Evolutionary conservation across 1,140 invertebrate species (phyloP), one percentile per base, ranked within the genome.

Genomic region (Drosophila lini): DNA sequence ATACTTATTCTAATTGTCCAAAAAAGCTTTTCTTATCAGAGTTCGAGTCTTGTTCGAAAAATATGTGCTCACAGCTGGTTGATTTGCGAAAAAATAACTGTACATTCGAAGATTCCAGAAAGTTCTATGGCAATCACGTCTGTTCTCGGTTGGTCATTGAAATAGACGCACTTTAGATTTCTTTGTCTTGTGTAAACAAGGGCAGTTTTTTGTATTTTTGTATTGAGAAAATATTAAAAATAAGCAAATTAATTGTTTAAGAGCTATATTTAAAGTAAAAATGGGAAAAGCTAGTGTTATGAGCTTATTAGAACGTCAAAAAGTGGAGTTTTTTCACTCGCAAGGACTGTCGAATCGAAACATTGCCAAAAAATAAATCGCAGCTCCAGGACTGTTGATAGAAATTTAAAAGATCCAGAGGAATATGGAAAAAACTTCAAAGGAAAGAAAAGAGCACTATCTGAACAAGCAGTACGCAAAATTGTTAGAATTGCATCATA

Each of bases 311-410:
- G 9, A 48, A 52, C 45, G 38, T 32, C n/a, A 52, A 52, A 25
- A 52, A 62, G 31, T 57, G 53, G 11, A 68, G 11, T 53, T 69
- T 34, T 59, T 61, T 22, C 38, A 55, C 48, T 61, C 57, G 52
- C 67, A 63, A 63, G 61, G 61, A 38, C 45, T 58, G 11, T 60
- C 32, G 19, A 65, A 64, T 53, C 22, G 16, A 41, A 67, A 65
- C 13, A 60, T 59, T 74, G 32, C 47, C 44, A 59, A 74, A 67
- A 4, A 67, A 50, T 58, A 73, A 59, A 73, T 38, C 47, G 52
- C 38, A 74, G 48, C 41, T 58, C 42, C 38, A 45, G 32, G 10
- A 45, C 47, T 65, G 40, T 59, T 59, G 11, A 59, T 22, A 60
- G 53, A 38, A 55, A 70, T 57, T 55, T 36, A 57, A 36, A 36